phyloP scores from a whole-genome alignment of 2,113 vertebrate genomes.

The Neoarius graeffei region DNA sequence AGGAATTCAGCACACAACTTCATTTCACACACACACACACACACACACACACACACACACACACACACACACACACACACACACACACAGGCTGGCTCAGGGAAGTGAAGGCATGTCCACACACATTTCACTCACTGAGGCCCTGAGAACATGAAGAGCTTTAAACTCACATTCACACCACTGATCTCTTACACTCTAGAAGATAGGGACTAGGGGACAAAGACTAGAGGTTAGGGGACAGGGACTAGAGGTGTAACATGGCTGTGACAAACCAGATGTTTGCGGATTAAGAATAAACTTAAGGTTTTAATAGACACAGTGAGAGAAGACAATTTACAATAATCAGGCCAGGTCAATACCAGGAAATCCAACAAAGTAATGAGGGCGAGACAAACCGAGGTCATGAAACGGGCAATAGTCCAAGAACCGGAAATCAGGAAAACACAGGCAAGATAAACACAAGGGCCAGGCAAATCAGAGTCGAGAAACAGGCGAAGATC shows the following conservation, averaged over 20 bases:
- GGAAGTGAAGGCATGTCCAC: slow-evolving; percentile 37
- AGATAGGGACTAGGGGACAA: neutral
- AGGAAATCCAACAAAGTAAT: too few species aligned
- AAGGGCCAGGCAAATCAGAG: too few species aligned
- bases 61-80: slow-evolving; percentile 22
- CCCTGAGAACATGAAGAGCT: slow-evolving; percentile 27
- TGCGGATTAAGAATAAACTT: too few species aligned
- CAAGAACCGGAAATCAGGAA: too few species aligned
- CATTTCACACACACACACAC: slow-evolving; percentile 19
- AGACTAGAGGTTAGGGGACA: neutral
- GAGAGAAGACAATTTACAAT: too few species aligned
- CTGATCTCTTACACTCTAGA: neutral
- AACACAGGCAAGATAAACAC: too few species aligned
- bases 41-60: slow-evolving; percentile 23
- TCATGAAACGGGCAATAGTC: too few species aligned
- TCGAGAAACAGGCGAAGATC: too few species aligned
- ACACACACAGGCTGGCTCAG: slow-evolving; percentile 16
- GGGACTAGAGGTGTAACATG: neutral
- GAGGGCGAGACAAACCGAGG: too few species aligned
- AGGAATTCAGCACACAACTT: slow-evolving; percentile 55
- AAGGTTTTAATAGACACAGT: too few species aligned
- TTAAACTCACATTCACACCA: slow-evolving; percentile 17
- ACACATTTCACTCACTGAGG: slow-evolving; percentile 36
- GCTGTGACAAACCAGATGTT: too few species aligned
- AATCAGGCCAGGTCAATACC: too few species aligned